A percentile compares a stretch with the other conserved stretches of the same genome.
Evolutionary conservation across 2,888 invertebrate species (phyloP).

Genomic region (Ophioninae sp.): DNA sequence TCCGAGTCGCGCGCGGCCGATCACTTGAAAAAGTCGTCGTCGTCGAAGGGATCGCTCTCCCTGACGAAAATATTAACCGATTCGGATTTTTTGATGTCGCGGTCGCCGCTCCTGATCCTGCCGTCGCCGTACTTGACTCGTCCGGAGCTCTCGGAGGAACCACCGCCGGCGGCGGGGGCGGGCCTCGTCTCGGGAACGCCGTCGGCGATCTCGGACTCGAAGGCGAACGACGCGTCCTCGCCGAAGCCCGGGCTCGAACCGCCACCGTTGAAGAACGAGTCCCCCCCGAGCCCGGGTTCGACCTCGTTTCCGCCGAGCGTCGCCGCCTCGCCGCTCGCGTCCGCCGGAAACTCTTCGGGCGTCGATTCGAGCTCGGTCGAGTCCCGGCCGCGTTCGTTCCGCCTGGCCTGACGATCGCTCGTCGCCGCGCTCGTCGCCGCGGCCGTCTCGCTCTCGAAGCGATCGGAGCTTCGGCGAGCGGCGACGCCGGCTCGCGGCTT

Average conservation of each 20-base stretch:
- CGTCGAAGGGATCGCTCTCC: constrained; percentile 94
- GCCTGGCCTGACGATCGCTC: constrained; percentile 65
- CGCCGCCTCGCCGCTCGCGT: constrained; percentile 72
- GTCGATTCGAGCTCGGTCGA: constrained; percentile 75
- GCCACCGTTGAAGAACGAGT: constrained; percentile 77
- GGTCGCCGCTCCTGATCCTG: constrained; percentile 82
- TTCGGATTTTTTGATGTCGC: constrained; percentile 92
- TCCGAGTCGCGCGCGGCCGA: no score
- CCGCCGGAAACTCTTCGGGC: constrained; percentile 74
- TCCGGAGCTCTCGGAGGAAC: constrained; percentile 75
- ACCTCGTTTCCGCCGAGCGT: constrained; percentile 70
- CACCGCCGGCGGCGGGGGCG: constrained; percentile 68
- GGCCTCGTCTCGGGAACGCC: constrained; percentile 74
- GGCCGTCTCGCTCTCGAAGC: constrained; percentile 85
- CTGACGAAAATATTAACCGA: constrained; percentile 94
- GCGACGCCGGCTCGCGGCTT: constrained; percentile 1
- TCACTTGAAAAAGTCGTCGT: constrained; percentile 91
- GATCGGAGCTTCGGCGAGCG: constrained; percentile 71
- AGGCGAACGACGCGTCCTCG: constrained; percentile 75
- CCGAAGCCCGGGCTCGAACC: constrained; percentile 71
- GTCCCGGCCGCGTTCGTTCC: constrained; percentile 69
- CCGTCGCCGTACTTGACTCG: constrained; percentile 80
- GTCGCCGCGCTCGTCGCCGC: no score
- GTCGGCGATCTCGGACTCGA: constrained; percentile 77
- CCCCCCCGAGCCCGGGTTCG: constrained; percentile 64